Evolutionary conservation across 2,888 invertebrate species (phyloP), one percentile per base, ranked within the genome.

Genomic region (Argyresthia goedartella): DNA sequence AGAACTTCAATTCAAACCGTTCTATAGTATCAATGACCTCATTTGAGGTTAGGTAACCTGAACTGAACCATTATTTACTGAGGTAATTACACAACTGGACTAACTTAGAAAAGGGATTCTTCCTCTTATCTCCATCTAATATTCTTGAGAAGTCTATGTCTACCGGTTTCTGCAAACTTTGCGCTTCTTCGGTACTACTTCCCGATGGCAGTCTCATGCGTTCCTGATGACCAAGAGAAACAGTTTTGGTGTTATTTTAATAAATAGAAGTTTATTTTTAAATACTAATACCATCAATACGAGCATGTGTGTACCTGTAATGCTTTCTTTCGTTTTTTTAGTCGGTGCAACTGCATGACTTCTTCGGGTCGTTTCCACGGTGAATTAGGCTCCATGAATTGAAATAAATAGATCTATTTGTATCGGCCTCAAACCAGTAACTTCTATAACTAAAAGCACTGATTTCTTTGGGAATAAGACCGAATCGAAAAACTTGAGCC

Each of bases 241-340:
- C 10, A n/a, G n/a, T 11, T 39, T 11, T 39, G 39, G 3, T 39
- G n/a, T 8, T 39, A 3, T 4, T 11, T 39, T 9, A 39, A 11
- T 39, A 8, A 9, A 39, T 39, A 39, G n/a, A 25, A 25, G 25
- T 25, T 25, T 25, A 25, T 25, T 25, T 2, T 25, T 25, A 25
- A n/a, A 25, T 25, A 25, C 2, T 25, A 4, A 25, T 25, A 4
- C 25, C 2, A 25, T 25, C 2, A 25, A 25, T 25, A 25, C 2
- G 25, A 25, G 25, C 25, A 39, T 39, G 9, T 39, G 53, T 92
- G 88, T 55, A 92, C 93, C 76, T 94, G 92, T 49, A 95, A 78
- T 34, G 93, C 93, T 73, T 90, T 91, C 70, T 95, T 94, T 69
- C 91, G 92, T 63, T 91, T 88, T 71, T 93, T 94, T 55, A 95